Percentiles rank a stretch among this genome's conserved stretches.
Evolutionary conservation across 92 coral and sea anemone species (phyloP).

Genomic region (Muricea muricata): DNA sequence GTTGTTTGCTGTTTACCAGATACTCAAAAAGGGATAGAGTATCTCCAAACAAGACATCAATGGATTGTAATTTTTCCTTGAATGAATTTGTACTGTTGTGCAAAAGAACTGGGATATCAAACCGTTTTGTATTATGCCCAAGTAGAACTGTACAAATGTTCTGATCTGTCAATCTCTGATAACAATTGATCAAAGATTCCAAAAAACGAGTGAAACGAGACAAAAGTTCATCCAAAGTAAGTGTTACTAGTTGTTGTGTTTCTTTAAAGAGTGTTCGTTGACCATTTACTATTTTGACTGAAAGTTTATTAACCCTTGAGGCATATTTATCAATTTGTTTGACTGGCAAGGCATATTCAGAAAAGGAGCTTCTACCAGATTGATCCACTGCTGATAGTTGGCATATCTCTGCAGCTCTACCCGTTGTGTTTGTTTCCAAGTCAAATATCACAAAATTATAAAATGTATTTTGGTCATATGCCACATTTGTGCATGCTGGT

Average conservation of each 20-base stretch:
- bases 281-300: slow-evolving; percentile 21
- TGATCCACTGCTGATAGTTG: slow-evolving; percentile 35
- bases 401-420: slow-evolving; percentile 49
- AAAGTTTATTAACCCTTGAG: slow-evolving; percentile 37
- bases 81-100: neutral
- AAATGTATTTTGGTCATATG: neutral
- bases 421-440: slow-evolving; percentile 32
- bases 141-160: slow-evolving; percentile 21
- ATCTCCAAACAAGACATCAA: neutral
- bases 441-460: slow-evolving; percentile 9
- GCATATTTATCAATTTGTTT: neutral
- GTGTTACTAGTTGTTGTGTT: neutral
- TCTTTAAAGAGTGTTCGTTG: neutral
- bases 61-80: neutral
- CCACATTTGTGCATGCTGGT: neutral
- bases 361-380: slow-evolving; percentile 21
- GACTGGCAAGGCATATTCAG: slow-evolving; percentile 1
- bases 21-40: neutral
- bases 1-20: neutral
- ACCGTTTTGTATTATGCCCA: slow-evolving; percentile 15
- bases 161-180: neutral
- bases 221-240: neutral
- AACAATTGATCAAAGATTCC: neutral
- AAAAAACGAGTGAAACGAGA: neutral
- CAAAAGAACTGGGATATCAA: slow-evolving; percentile 27